phyloP scores from a whole-genome alignment of 2,113 vertebrate species.

The Chaetops frenatus region DNA sequence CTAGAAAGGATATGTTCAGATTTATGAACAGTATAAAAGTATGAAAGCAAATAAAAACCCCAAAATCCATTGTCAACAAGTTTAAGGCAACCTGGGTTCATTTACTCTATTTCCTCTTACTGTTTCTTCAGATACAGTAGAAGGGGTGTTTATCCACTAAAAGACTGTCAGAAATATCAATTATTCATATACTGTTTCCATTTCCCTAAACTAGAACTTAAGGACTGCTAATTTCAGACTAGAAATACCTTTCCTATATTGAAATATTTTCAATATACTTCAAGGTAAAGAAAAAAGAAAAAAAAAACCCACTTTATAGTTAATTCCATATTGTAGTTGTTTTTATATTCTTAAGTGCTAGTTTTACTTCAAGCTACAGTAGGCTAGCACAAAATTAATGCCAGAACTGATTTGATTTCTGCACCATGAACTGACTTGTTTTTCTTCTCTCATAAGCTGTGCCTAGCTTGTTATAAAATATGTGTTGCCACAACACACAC shows the following conservation, averaged over 20 bases:
- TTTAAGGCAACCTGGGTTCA: neutral
- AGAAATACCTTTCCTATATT: neutral
- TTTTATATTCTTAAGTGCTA: neutral
- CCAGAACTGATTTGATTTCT: neutral
- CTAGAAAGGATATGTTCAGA: neutral
- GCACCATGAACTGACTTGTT: neutral
- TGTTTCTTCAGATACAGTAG: constrained; percentile 1
- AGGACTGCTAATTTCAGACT: neutral
- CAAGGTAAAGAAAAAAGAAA: neutral
- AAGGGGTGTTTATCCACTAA: neutral
- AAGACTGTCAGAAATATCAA: neutral
- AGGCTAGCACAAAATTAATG: neutral
- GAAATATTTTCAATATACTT: neutral
- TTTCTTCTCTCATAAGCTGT: neutral
- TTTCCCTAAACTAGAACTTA: neutral
- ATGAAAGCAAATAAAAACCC: neutral
- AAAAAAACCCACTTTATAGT: neutral
- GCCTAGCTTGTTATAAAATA: neutral
- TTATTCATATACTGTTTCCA: neutral
- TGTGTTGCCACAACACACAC: neutral
- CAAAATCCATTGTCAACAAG: neutral
- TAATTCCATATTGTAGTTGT: neutral
- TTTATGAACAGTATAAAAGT: neutral
- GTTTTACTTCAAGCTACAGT: neutral
- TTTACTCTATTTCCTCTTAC: constrained; percentile 17